Conservation (phyloP, 2,797 vertebrate species). For the Apogon hyalosoma region DNA sequence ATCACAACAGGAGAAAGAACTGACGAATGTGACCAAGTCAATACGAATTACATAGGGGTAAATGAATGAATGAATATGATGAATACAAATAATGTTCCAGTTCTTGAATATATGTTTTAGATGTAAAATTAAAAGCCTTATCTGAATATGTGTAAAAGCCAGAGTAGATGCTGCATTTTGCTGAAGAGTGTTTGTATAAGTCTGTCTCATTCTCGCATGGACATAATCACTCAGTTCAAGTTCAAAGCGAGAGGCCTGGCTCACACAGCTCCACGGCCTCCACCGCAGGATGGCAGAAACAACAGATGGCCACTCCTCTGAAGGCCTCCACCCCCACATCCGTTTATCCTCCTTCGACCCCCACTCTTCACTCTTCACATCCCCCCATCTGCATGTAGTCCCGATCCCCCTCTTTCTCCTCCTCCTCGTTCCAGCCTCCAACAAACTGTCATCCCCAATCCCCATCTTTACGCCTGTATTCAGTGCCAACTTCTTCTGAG, state of each 20-base stretch:
- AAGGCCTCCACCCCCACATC: slow-evolving; percentile 70
- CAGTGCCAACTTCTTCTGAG: slow-evolving; percentile 5
- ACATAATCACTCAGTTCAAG: slow-evolving; percentile 69
- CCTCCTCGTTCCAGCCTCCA: slow-evolving; percentile 30
- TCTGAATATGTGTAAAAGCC: neutral
- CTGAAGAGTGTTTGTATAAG: slow-evolving; percentile 13
- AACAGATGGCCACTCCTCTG: slow-evolving; percentile 81
- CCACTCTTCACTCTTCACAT: slow-evolving; percentile 64
- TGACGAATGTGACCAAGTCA: slow-evolving; percentile 8
- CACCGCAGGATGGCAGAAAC: slow-evolving; percentile 72
- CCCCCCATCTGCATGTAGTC: slow-evolving; percentile 62
- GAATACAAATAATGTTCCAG: neutral
- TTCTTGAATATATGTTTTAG: neutral
- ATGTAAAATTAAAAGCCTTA: neutral
- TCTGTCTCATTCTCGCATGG: slow-evolving; percentile 25
- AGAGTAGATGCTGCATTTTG: slow-evolving; percentile 4
- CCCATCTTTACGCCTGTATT: slow-evolving; percentile 28
- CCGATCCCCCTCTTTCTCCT: slow-evolving; percentile 59
- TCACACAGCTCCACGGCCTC: slow-evolving; percentile 52
- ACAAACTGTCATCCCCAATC: slow-evolving; percentile 42
- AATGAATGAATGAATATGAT: slow-evolving; percentile 4
- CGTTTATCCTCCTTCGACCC: slow-evolving; percentile 59
- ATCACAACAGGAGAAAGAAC: slow-evolving; percentile 11
- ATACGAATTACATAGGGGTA: slow-evolving; percentile 5
- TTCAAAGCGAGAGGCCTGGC: slow-evolving; percentile 68